Evolutionary conservation across 2,797 vertebrate genomes (phyloP).

Genomic region (Sebastes elongatus): DNA sequence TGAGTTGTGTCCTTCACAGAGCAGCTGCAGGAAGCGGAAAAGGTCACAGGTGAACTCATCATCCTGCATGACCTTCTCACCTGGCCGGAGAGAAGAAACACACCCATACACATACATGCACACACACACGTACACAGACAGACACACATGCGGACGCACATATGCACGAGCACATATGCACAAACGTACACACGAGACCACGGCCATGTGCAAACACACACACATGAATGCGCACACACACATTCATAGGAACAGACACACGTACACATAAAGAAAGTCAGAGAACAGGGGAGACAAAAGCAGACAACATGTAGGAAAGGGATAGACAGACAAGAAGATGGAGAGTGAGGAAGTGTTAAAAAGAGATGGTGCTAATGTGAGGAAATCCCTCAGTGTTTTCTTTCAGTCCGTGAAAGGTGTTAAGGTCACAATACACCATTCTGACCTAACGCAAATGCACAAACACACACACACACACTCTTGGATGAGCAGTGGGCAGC

Average conservation of each 20-base stretch:
- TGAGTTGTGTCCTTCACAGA: conserved; percentile 97
- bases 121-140: background rate
- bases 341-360: conserved; percentile 61
- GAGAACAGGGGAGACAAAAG: conserved; percentile 44
- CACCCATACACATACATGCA: conserved; percentile 28
- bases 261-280: conserved; percentile 42
- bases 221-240: conserved; percentile 35
- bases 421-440: conserved; percentile 13
- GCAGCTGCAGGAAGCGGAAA: conserved; percentile 96
- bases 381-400: conserved; percentile 14
- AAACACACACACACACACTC: background rate
- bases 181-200: conserved; percentile 23
- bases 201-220: conserved; percentile 35
- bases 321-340: conserved; percentile 59
- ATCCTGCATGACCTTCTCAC: conserved; percentile 96
- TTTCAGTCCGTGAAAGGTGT: conserved; percentile 26
- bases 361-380: conserved; percentile 47
- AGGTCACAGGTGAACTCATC: conserved; percentile 98
- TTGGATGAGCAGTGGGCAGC: conserved; percentile 50
- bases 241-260: conserved; percentile 51
- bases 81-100: conserved; percentile 80
- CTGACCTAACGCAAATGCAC: background rate
- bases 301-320: conserved; percentile 44
- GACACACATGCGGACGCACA: conserved; percentile 12
- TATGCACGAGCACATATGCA: conserved; percentile 34